These are phyloP conservation scores for Pseudomyrmex sp. DNA, from an alignment of 1,140 invertebrate species.

Conservation along the genomic window DNA sequence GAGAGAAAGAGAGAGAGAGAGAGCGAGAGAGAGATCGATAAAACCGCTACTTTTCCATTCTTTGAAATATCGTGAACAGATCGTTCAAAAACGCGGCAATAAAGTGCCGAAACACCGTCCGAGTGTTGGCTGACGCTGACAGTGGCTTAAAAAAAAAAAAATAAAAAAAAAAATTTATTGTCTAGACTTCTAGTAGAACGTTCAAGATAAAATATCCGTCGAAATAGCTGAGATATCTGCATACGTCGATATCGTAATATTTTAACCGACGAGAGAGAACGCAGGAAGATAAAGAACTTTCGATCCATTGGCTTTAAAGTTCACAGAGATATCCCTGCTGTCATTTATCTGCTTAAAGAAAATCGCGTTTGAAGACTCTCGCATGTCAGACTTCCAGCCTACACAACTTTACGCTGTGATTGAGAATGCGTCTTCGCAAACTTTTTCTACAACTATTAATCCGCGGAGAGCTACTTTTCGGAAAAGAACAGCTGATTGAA, in stretches of 20 bases:
- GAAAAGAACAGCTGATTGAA: neutral
- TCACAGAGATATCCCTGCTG: neutral
- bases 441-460: neutral
- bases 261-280: neutral
- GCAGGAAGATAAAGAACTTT: neutral
- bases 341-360: neutral
- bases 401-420: no score
- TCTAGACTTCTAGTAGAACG: neutral
- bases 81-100: no score
- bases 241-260: constrained; percentile 49
- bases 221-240: constrained; percentile 9
- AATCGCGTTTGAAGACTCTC: neutral
- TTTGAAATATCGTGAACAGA: no score
- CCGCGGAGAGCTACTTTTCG: neutral
- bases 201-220: constrained; percentile 21
- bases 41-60: constrained; percentile 7
- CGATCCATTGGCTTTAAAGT: constrained; percentile 22
- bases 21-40: neutral
- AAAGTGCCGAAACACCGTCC: no score
- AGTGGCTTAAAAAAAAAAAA: no score
- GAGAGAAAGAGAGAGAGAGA: neutral
- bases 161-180: no score
- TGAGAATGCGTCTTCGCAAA: neutral
- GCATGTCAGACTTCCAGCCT: neutral
- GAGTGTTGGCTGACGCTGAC: no score